Conservation (phyloP, 1,140 invertebrate species). For the Drosophila orosa region DNA sequence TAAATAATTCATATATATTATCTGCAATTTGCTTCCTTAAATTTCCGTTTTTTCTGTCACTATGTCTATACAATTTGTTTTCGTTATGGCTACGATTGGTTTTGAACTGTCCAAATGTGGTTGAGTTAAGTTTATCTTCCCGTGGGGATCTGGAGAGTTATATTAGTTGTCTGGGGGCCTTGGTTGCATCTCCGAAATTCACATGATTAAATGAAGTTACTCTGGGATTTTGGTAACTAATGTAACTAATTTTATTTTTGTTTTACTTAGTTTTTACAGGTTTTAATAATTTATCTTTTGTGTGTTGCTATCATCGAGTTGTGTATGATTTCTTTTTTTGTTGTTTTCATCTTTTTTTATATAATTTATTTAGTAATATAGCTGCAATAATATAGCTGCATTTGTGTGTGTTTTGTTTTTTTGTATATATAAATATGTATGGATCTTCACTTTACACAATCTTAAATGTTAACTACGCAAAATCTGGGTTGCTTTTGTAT, state of each 20-base stretch:
- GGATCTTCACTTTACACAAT: slow-evolving; percentile 78
- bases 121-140: slow-evolving; percentile 25
- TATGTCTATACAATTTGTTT: slow-evolving; percentile 12
- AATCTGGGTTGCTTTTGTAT: slow-evolving; percentile 53
- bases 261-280: slow-evolving; percentile 80
- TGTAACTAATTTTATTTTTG: slow-evolving; percentile 82
- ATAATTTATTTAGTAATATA: slow-evolving; percentile 74
- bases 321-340: slow-evolving; percentile 60
- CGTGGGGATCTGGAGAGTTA: neutral
- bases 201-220: slow-evolving; percentile 48
- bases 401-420: slow-evolving; percentile 46
- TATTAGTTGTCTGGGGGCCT: slow-evolving; percentile 4
- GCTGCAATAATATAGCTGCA: slow-evolving; percentile 63
- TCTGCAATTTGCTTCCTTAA: slow-evolving; percentile 18
- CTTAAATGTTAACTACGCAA: slow-evolving; percentile 73
- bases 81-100: slow-evolving; percentile 41
- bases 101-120: slow-evolving; percentile 22
- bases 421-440: slow-evolving; percentile 78
- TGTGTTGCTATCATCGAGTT: slow-evolving; percentile 66
- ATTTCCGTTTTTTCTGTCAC: slow-evolving; percentile 8
- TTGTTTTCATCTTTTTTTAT: slow-evolving; percentile 39
- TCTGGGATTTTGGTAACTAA: slow-evolving; percentile 74
- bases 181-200: slow-evolving; percentile 1
- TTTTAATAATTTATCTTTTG: slow-evolving; percentile 76
- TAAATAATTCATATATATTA: slow-evolving; percentile 17